These are phyloP conservation scores for Drosophila virilis DNA, from an alignment of 1,140 invertebrate genomes.

Conservation along the genomic window DNA sequence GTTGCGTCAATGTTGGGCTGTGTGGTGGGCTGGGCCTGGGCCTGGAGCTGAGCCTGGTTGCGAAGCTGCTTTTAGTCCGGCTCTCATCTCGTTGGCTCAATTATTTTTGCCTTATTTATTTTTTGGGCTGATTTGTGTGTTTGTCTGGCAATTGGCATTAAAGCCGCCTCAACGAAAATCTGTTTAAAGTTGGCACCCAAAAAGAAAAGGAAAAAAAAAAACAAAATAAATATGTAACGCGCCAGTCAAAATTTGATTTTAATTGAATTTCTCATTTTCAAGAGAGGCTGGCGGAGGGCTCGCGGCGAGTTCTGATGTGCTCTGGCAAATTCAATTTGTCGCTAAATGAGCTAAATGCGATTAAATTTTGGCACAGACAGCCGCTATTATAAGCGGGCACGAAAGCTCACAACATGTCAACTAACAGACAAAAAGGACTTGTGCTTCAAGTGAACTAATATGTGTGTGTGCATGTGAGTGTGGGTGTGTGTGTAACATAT, in stretches of 20 bases:
- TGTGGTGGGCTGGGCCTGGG: neutral
- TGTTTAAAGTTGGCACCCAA: constrained; percentile 44
- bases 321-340: constrained; percentile 75
- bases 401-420: constrained; percentile 31
- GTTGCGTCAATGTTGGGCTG: constrained; percentile 25
- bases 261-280: constrained; percentile 78
- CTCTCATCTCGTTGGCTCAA: constrained; percentile 40
- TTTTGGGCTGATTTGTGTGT: constrained; percentile 33
- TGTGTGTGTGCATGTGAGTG: constrained; percentile 22
- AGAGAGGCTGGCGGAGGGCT: constrained; percentile 15
- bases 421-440: constrained; percentile 33
- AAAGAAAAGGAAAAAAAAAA: neutral
- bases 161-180: constrained; percentile 59
- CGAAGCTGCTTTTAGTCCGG: constrained; percentile 6
- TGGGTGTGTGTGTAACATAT: constrained; percentile 63
- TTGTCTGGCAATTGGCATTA: constrained; percentile 39
- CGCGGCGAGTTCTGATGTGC: constrained; percentile 10
- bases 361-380: constrained; percentile 66
- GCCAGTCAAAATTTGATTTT: constrained; percentile 73
- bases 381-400: constrained; percentile 26
- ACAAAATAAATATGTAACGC: constrained; percentile 13
- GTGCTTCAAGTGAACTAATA: neutral
- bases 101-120: constrained; percentile 72
- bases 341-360: constrained; percentile 80
- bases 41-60: neutral